These are phyloP conservation scores for Gryon sp. DNA, from an alignment of 1,140 invertebrate genomes.

Conservation along the genomic window DNA sequence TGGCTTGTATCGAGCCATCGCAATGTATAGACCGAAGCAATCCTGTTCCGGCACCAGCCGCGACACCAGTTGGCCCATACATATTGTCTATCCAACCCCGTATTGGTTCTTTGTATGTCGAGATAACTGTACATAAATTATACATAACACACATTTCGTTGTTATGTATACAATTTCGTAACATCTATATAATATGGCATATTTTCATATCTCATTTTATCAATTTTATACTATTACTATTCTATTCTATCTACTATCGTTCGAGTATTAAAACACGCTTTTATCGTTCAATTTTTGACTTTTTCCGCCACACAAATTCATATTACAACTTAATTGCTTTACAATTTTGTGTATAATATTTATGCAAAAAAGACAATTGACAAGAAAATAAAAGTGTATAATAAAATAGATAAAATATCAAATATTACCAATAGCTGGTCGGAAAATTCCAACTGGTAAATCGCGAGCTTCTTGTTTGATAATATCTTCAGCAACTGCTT, in stretches of 20 bases:
- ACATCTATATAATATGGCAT: not conserved
- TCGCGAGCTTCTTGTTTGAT: slow-evolving; percentile 78
- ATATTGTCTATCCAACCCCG: slow-evolving; percentile 92
- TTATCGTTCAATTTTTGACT: too few species aligned
- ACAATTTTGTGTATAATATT: too few species aligned
- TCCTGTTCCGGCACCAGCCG: slow-evolving; percentile 87
- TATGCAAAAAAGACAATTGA: too few species aligned
- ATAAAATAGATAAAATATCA: not conserved
- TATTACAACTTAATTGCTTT: too few species aligned
- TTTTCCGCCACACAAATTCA: too few species aligned
- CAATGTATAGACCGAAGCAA: slow-evolving; percentile 86
- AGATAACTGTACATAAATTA: slow-evolving; percentile 77
- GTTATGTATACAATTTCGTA: too few species aligned
- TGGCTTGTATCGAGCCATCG: slow-evolving; percentile 81
- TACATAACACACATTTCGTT: slow-evolving; percentile 32
- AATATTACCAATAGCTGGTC: slow-evolving; percentile 86
- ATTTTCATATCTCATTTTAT: too few species aligned
- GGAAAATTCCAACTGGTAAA: slow-evolving; percentile 87
- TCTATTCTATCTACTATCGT: too few species aligned
- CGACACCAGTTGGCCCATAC: slow-evolving; percentile 91
- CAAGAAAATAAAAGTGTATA: not conserved
- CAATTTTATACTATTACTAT: too few species aligned
- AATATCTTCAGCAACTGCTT: slow-evolving; percentile 84
- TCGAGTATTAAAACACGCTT: too few species aligned
- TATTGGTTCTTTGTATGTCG: slow-evolving; percentile 80